Evolutionary conservation across 1,140 invertebrate species (phyloP), one percentile per base, ranked within the genome.

Genomic region (Aphaenogaster rudis): DNA sequence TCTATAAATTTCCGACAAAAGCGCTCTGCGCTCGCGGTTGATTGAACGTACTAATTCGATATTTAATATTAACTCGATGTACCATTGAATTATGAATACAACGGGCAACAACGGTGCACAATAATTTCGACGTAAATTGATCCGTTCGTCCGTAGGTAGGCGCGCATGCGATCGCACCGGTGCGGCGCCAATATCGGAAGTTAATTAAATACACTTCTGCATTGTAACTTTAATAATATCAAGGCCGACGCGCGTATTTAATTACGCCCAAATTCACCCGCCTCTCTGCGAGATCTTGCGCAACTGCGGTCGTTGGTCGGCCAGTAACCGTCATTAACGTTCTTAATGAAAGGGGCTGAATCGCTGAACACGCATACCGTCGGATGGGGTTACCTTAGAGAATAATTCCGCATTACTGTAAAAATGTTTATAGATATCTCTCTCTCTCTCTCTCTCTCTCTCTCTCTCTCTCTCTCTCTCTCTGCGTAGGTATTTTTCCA

Each of bases 341-440:
- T 74, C 88, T 91, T 94, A 93, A 93, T 94, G 93, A 94, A 93
- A 93, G 89, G 87, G 91, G 87, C 82, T 91, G 92, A 92, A 93
- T 93, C 81, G 88, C 87, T 92, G 90, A 93, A 88, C 90, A 88
- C 86, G 89, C 88, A 78, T 87, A 87, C 33, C 11, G 11, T 59
- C 64, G 84, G 36, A 59, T 76, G 52, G 48, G 17, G 8, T 50
- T 48, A 50, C 42, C 28, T 76, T n/a, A 1, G 54, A 50, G 21
- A 59, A 17, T 54, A 71, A 57, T 52, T 72, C 52, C 42, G 13
- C 21, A 3, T 48, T 13, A 28, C 5, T 0, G 15, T 48, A 74
- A 54, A 74, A 82, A 61, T 71, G n/a, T 69, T 54, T 69, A 54
- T 54, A 36, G 7, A 54, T 54, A 33, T 80, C 33, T 33, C 7